Conservation (phyloP, 2,113 vertebrate genomes). For the Microcebus griseorufus region DNA sequence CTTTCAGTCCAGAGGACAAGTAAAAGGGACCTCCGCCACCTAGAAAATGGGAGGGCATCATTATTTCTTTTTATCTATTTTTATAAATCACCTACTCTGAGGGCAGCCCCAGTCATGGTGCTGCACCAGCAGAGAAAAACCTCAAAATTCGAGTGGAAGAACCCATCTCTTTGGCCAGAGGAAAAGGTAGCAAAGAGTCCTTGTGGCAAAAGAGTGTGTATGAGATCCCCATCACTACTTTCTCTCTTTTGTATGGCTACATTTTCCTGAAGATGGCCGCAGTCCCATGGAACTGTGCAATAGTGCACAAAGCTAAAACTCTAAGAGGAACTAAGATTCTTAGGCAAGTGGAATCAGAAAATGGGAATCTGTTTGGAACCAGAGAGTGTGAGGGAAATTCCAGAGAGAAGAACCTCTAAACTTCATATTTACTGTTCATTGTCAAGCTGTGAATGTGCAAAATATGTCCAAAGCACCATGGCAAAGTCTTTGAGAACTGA, state of each 20-base stretch:
- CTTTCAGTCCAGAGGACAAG: background rate
- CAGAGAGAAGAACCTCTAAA: background rate
- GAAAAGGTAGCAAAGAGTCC: background rate
- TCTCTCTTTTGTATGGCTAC: background rate
- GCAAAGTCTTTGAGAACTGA: background rate
- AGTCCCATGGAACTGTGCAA: background rate
- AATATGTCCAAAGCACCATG: background rate
- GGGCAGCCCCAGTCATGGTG: fast-evolving
- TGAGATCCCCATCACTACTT: background rate
- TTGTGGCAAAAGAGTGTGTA: background rate
- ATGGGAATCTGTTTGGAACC: background rate
- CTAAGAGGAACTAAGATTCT: background rate
- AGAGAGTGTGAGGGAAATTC: background rate
- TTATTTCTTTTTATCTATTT: background rate
- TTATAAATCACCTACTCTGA: background rate
- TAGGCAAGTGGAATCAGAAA: background rate
- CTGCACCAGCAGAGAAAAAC: background rate
- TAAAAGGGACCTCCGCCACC: background rate
- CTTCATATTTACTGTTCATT: background rate
- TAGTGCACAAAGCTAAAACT: background rate
- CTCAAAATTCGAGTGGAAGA: background rate
- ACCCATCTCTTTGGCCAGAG: background rate
- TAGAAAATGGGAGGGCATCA: background rate
- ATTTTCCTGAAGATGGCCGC: background rate
- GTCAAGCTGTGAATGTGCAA: background rate